Percentiles rank a stretch among this genome's conserved stretches.
These are phyloP conservation scores for Shinisaurus crocodilurus DNA, from an alignment of 2,113 vertebrate genomes.

Conservation along the genomic window DNA sequence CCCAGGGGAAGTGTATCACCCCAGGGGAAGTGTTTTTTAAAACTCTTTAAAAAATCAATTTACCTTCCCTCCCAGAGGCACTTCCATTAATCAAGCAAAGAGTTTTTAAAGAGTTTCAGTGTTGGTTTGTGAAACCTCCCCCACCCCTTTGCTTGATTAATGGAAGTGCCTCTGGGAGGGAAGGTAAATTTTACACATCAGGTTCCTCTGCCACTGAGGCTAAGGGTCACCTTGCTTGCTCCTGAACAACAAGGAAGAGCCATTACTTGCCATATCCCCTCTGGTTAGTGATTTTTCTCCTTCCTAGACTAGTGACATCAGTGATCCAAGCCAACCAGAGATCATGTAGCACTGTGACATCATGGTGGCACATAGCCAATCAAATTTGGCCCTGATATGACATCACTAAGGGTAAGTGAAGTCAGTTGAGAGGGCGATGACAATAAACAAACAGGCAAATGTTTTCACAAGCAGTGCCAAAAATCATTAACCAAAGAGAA, in stretches of 20 bases:
- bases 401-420: not conserved
- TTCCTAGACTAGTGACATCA: too few species aligned
- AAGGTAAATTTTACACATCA: too few species aligned
- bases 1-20: too few species aligned
- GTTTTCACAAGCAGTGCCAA: not conserved
- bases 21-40: too few species aligned
- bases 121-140: not conserved
- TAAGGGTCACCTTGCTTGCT: too few species aligned
- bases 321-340: not conserved
- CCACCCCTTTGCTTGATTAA: not conserved
- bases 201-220: too few species aligned
- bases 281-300: not conserved
- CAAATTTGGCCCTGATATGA: not conserved
- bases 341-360: not conserved
- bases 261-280: too few species aligned
- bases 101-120: not conserved
- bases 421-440: not conserved
- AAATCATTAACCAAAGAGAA: not conserved
- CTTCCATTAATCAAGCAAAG: too few species aligned
- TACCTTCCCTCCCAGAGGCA: too few species aligned
- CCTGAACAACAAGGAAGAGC: too few species aligned
- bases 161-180: not conserved
- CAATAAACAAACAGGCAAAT: not conserved
- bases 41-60: too few species aligned
- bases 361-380: not conserved